These are phyloP conservation scores for Drosophila seclusa DNA, from an alignment of 2,888 invertebrate species.

Conservation along the genomic window DNA sequence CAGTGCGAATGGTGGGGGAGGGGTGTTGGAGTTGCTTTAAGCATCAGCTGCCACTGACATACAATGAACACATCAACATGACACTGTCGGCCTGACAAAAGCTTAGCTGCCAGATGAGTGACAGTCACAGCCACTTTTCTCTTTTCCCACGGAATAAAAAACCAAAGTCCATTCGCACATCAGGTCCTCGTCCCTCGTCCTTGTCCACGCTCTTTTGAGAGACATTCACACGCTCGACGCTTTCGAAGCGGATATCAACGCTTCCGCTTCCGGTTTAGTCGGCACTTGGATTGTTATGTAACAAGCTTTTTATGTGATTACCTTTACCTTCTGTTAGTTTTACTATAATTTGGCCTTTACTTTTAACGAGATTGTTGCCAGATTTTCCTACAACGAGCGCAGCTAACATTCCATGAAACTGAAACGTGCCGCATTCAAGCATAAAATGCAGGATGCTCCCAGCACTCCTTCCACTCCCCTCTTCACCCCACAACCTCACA, in stretches of 20 bases:
- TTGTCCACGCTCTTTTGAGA: constrained; percentile 1
- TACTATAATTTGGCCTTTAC: constrained; percentile 78
- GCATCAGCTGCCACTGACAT: constrained; percentile 76
- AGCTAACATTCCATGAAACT: constrained; percentile 50
- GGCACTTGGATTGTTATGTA: constrained; percentile 72
- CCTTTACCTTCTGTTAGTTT: constrained; percentile 80
- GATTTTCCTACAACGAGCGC: constrained; percentile 56
- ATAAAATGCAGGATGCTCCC: constrained; percentile 56
- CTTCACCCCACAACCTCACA: background rate
- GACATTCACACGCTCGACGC: constrained; percentile 66
- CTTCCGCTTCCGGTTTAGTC: constrained; percentile 54
- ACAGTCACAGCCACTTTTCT: constrained; percentile 15
- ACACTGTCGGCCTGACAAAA: constrained; percentile 76
- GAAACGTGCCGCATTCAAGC: constrained; percentile 58
- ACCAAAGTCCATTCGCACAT: constrained; percentile 36
- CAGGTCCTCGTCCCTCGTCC: constrained; percentile 4
- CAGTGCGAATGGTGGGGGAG: background rate
- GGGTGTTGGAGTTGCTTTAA: constrained; percentile 11
- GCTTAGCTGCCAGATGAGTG: constrained; percentile 68
- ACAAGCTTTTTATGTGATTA: constrained; percentile 80
- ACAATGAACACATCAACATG: constrained; percentile 80
- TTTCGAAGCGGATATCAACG: constrained; percentile 61
- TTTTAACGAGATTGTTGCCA: constrained; percentile 78
- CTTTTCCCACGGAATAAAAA: constrained; percentile 2
- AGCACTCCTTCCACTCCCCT: background rate